A percentile compares a stretch with the other conserved stretches of the same genome.
phyloP scores from a whole-genome alignment of 2,113 vertebrate genomes.

The Cebidichthys violaceus region DNA sequence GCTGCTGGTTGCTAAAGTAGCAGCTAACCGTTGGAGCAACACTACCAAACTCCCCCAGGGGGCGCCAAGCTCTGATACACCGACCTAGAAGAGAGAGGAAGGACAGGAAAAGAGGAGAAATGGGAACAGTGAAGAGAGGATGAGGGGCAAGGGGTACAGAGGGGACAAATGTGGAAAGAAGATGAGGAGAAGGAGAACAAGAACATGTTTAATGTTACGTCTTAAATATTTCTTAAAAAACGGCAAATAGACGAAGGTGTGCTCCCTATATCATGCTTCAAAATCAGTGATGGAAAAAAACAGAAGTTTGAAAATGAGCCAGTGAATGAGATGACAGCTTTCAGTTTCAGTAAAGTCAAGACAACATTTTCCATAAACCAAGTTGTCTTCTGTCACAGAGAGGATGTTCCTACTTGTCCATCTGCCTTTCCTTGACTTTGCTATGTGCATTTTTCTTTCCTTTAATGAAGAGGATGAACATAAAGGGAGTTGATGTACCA shows the following conservation, averaged over 20 bases:
- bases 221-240: background rate
- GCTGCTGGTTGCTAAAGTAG: slow-evolving; percentile 83
- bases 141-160: background rate
- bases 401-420: slow-evolving; percentile 5
- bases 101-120: background rate
- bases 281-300: background rate
- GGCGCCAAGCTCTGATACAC: slow-evolving; percentile 87
- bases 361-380: background rate
- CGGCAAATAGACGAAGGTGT: background rate
- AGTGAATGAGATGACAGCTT: background rate
- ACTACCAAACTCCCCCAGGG: slow-evolving; percentile 89
- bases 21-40: slow-evolving; percentile 85
- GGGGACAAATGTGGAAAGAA: background rate
- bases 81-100: slow-evolving; percentile 61
- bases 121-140: background rate
- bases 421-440: slow-evolving; percentile 18
- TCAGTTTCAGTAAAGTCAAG: background rate
- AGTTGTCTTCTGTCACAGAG: slow-evolving; percentile 12
- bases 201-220: background rate
- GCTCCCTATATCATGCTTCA: background rate
- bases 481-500: slow-evolving; percentile 29
- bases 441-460: slow-evolving; percentile 19
- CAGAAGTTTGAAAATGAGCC: background rate
- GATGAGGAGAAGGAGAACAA: background rate
- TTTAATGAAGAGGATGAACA: slow-evolving; percentile 40